phyloP scores from a whole-genome alignment of 2,888 invertebrate species.

The Blastobasis lacticolella region DNA sequence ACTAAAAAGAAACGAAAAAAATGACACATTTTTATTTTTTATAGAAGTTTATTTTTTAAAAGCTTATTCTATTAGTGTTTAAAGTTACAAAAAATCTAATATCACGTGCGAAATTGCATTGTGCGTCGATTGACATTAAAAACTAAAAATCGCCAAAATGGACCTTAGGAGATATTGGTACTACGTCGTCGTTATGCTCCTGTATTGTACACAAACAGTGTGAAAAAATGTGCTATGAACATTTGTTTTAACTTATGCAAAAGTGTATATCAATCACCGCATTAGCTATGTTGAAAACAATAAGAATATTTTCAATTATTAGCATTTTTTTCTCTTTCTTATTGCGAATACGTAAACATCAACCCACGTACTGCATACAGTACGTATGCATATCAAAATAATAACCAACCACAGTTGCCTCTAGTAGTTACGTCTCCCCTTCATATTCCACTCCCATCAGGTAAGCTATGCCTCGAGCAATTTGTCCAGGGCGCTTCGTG shows the following conservation, averaged over 20 bases:
- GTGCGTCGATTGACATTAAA: too few relatives aligned
- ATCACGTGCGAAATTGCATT: too few relatives aligned
- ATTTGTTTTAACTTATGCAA: neutral
- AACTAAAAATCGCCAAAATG: too few relatives aligned
- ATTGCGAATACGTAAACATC: neutral
- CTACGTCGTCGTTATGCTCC: neutral
- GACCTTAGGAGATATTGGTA: neutral
- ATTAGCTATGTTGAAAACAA: neutral
- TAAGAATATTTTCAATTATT: neutral
- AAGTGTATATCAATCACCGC: neutral
- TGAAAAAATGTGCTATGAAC: too few relatives aligned
- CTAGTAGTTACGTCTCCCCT: constrained; percentile 8
- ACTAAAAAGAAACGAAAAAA: too few relatives aligned
- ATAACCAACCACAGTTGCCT: too few relatives aligned
- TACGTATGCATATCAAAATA: too few relatives aligned
- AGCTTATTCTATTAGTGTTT: too few relatives aligned
- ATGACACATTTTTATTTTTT: too few relatives aligned
- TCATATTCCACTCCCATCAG: constrained; percentile 21
- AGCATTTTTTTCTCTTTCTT: neutral
- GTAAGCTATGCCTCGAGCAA: neutral
- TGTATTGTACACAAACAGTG: neutral
- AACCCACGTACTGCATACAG: neutral
- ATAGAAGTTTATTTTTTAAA: too few relatives aligned
- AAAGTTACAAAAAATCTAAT: too few relatives aligned
- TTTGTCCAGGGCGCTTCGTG: constrained; percentile 5